Conservation (phyloP, 2,113 vertebrate species). For the Nicator chloris region DNA sequence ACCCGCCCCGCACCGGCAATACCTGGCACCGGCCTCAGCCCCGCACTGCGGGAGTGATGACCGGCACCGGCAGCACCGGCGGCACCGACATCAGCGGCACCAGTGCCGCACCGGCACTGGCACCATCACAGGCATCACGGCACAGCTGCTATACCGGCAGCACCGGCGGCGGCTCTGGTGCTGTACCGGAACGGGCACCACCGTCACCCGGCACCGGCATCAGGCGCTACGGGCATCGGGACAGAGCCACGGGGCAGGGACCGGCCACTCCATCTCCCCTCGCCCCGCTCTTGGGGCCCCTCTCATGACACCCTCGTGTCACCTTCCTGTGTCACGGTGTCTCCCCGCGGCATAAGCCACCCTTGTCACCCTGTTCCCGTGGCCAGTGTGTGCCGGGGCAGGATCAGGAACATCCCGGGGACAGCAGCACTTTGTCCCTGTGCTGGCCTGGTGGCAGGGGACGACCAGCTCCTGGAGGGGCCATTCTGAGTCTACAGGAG, state of each 20-base stretch:
- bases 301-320: neutral
- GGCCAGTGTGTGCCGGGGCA: neutral
- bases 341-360: neutral
- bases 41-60: neutral
- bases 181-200: neutral
- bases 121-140: neutral
- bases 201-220: neutral
- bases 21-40: neutral
- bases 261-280: neutral
- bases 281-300: accelerated
- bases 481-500: neutral
- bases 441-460: neutral
- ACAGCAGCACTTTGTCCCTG: neutral
- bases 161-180: neutral
- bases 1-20: neutral
- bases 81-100: neutral
- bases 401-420: neutral
- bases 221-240: neutral
- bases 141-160: neutral
- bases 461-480: neutral
- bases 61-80: neutral
- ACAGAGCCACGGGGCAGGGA: neutral
- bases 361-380: neutral
- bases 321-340: neutral
- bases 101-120: neutral